Evolutionary conservation across 2,888 invertebrate species (phyloP).

Genomic region (Dryococelus australis): DNA sequence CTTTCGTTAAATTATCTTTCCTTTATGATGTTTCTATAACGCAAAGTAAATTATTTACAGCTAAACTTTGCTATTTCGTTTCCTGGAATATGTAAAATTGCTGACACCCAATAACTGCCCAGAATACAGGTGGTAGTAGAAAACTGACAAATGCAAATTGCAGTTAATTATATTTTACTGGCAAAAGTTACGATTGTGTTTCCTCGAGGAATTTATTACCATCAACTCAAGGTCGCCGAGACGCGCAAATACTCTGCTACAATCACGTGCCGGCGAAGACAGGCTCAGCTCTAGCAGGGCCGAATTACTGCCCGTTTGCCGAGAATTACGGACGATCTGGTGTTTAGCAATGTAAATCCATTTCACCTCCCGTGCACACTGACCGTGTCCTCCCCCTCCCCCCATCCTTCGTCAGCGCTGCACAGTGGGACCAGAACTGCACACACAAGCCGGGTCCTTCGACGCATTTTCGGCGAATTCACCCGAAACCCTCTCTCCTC

Average conservation of each 20-base stretch:
- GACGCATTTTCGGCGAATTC: background rate
- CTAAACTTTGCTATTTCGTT: too few relatives aligned
- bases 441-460: background rate
- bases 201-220: too few relatives aligned
- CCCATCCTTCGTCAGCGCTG: background rate
- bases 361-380: background rate
- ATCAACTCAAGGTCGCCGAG: too few relatives aligned
- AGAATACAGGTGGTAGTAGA: too few relatives aligned
- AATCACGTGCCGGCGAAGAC: background rate
- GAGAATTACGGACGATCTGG: background rate
- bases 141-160: too few relatives aligned
- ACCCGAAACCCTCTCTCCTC: background rate
- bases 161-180: too few relatives aligned
- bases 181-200: too few relatives aligned
- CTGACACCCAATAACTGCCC: too few relatives aligned
- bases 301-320: background rate
- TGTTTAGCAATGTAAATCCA: background rate
- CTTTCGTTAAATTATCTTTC: too few relatives aligned
- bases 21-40: too few relatives aligned
- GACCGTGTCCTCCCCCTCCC: background rate
- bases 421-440: background rate
- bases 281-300: background rate
- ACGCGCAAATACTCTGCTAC: background rate
- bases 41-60: too few relatives aligned
- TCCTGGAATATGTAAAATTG: too few relatives aligned